Evolutionary conservation across 23 tunicate genomes (phyloP).

Genomic region (Oikopleura vanhoeffeni): DNA sequence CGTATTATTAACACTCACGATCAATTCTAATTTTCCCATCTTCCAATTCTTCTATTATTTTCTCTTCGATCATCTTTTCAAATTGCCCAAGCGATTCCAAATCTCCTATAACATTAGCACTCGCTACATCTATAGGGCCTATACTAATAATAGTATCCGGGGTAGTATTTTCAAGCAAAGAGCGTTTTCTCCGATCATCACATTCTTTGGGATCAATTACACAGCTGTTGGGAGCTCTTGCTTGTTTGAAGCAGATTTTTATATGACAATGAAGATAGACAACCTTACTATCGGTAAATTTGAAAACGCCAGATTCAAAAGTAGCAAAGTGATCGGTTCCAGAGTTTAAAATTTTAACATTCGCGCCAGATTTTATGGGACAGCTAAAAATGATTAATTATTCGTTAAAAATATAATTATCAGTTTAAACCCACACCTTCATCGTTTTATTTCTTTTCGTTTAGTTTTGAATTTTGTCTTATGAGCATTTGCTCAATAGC

Average conservation of each 20-base stretch:
- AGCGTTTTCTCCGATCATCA: background rate
- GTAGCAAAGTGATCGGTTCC: background rate
- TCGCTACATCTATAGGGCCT: background rate
- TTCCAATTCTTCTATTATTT: background rate
- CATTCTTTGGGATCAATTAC: background rate
- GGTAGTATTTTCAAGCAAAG: no score
- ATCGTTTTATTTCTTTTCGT: no score
- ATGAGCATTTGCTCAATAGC: no score
- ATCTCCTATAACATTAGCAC: background rate
- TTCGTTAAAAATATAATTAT: no score
- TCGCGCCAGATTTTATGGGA: background rate
- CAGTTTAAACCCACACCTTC: no score
- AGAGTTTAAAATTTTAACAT: background rate
- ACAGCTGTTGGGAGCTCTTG: background rate
- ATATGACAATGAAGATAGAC: background rate
- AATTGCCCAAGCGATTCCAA: background rate
- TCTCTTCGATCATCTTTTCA: background rate
- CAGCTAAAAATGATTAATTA: background rate
- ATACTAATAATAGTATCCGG: background rate
- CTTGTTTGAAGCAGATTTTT: background rate
- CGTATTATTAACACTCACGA: background rate
- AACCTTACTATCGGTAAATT: background rate
- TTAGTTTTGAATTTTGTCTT: no score
- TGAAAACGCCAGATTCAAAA: background rate
- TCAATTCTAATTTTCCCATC: background rate